Base-by-base conservation (phyloP, 92 coral and sea anemone genomes). In the Meandrina meandrites region DNA sequence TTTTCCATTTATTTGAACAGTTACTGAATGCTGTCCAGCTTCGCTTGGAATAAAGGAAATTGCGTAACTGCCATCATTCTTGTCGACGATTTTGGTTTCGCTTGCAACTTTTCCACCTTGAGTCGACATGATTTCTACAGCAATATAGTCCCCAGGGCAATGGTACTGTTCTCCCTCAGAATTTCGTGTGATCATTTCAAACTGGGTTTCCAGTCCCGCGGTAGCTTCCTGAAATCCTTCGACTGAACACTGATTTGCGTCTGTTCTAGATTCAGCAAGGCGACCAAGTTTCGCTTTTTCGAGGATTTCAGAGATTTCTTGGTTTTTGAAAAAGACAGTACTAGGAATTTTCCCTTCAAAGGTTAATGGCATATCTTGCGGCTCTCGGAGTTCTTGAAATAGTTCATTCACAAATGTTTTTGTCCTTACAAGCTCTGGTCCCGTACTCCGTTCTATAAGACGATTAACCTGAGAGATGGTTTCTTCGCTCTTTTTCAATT, bases 1-100 rank as follows among this genome's bases (percentile, higher is more conserved):
- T 11, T 83, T 70, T 51, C 86, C 86, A 34, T 83, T 83, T 13
- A 83, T 47, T 37, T 14, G 68, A 22, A 73, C 21, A 4, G 62
- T 83, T 3, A 64, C 53, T 34, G 22, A n/a, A 24, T 83, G 69
- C 24, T 83, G 32, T 51, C 86, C 86, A 32, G 79, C 70, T 53
- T 83, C 54, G 51, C 32, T 50, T 51, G 86, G 86, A 83, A 83
- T 34, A 32, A 72, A 83, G 24, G 86, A 83, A 72, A 83, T 54
- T 51, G 22, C 19, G 56, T 70, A 83, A 12, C 69, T 71, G 79
- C 86, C 86, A 51, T 72, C 27, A 70, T 32, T 51, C n/a, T 54
- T 51, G 79, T 83, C 79, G 22, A 14, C n/a, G 42, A 83, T 83
- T 48, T 24, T 34, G 53, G 35, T 54, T 21, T 83, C 70, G 11